Evolutionary conservation across 2,113 vertebrate species (phyloP).

Genomic region (Gadus macrocephalus): DNA sequence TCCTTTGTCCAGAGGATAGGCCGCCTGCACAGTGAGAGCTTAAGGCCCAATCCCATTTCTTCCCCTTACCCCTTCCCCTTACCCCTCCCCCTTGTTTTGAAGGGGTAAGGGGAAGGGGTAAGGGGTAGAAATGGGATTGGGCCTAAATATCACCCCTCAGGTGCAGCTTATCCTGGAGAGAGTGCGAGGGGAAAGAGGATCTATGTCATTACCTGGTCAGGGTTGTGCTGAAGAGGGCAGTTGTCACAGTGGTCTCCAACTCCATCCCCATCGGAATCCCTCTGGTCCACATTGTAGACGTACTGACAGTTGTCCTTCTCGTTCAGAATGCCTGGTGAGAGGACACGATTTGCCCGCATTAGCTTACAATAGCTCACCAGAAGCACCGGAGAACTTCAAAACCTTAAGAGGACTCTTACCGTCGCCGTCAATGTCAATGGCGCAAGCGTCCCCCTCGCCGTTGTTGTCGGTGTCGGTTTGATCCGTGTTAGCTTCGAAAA

Average conservation of each 20-base stretch:
- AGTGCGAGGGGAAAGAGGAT: conserved; percentile 8
- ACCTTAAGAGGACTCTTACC: conserved; percentile 69
- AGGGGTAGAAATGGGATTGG: too few species aligned
- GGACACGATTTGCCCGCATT: conserved; percentile 22
- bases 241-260: conserved; percentile 99
- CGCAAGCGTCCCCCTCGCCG: conserved; percentile 94
- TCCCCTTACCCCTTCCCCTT: too few species aligned
- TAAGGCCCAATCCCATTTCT: too few species aligned
- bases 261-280: conserved; percentile 89
- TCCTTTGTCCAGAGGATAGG: not conserved
- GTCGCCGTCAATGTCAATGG: conserved; percentile 94
- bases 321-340: conserved; percentile 85
- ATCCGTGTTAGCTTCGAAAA: conserved; percentile 91
- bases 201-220: conserved; percentile 83
- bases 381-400: not conserved
- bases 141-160: not conserved
- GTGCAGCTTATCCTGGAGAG: conserved; percentile 11
- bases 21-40: not conserved
- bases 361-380: conserved; percentile 6
- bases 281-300: conserved; percentile 96
- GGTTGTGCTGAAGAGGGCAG: conserved; percentile 95
- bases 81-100: too few species aligned
- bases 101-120: too few species aligned
- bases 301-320: conserved; percentile 95
- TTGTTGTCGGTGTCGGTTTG: conserved; percentile 95